A percentile compares a stretch with the other conserved stretches of the same genome.
These are phyloP conservation scores for Drosophila diplacantha DNA, from an alignment of 2,888 invertebrate genomes.

Conservation along the genomic window DNA sequence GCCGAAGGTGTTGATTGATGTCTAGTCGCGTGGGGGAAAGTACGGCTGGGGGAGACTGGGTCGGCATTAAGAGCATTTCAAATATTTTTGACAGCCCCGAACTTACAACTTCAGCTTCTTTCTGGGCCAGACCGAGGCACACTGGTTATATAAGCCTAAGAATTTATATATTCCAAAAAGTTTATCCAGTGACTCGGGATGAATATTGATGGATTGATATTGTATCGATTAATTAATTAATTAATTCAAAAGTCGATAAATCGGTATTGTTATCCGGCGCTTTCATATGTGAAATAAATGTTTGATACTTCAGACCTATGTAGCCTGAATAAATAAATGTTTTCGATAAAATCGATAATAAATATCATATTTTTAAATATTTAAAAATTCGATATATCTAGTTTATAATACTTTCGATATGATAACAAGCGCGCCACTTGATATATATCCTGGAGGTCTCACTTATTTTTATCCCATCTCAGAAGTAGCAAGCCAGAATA, in stretches of 20 bases:
- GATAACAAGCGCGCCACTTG: too few relatives aligned
- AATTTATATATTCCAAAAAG: background rate
- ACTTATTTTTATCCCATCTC: background rate
- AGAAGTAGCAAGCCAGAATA: background rate
- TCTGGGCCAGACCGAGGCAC: background rate
- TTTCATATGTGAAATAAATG: background rate
- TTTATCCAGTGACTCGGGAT: background rate
- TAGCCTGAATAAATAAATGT: background rate
- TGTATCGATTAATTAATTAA: background rate
- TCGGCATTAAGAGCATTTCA: conserved; percentile 43
- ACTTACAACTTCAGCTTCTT: conserved; percentile 31
- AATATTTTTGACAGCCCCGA: conserved; percentile 59
- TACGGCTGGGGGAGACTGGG: conserved; percentile 1
- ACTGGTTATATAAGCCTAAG: background rate
- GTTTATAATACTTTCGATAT: too few relatives aligned
- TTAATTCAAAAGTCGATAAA: too few relatives aligned
- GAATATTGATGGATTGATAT: background rate
- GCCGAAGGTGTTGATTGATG: conserved; percentile 70
- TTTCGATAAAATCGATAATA: background rate
- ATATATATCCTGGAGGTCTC: background rate
- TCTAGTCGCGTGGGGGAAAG: conserved; percentile 40
- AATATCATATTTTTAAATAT: too few relatives aligned
- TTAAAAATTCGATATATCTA: too few relatives aligned
- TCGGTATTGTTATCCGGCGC: too few relatives aligned
- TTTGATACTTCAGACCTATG: background rate